Percentiles rank a stretch among this genome's conserved stretches.
These are phyloP conservation scores for Crotalus helleri DNA, from an alignment of 2,113 vertebrate genomes.

Conservation along the genomic window DNA sequence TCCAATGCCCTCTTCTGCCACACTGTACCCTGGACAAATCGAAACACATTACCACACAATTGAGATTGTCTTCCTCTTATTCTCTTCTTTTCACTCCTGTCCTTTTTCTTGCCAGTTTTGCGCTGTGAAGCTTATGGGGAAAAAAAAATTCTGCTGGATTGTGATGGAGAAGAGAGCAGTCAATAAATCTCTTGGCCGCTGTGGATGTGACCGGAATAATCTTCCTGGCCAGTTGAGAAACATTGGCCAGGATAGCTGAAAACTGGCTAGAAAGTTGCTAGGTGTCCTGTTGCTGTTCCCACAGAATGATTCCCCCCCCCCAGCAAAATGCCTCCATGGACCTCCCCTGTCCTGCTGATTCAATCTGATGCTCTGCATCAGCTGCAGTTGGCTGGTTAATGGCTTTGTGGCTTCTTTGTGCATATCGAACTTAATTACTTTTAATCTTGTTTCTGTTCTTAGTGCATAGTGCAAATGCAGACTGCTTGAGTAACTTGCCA, in stretches of 20 bases:
- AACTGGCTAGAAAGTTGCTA: not conserved
- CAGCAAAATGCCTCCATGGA: not conserved
- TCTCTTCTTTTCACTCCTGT: not conserved
- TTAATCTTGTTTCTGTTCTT: not conserved
- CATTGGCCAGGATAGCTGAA: not conserved
- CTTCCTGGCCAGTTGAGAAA: not conserved
- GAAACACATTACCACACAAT: not conserved
- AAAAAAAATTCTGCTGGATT: not conserved
- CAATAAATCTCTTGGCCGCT: constrained; percentile 11
- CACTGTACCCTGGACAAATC: not conserved
- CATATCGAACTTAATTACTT: not conserved
- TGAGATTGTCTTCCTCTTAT: not conserved
- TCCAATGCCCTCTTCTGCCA: not conserved
- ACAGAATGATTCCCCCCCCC: not conserved
- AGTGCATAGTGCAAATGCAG: too few relatives aligned
- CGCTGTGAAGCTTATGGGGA: not conserved
- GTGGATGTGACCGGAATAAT: not conserved
- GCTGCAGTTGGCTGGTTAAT: not conserved
- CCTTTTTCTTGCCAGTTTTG: not conserved
- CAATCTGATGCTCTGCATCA: not conserved
- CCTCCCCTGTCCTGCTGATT: not conserved
- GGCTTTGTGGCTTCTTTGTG: not conserved
- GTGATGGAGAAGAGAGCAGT: constrained; percentile 3
- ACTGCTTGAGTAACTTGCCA: not conserved
- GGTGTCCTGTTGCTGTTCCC: not conserved